phyloP scores from a whole-genome alignment of 2,113 vertebrate species.

The Vulpes lagopus region DNA sequence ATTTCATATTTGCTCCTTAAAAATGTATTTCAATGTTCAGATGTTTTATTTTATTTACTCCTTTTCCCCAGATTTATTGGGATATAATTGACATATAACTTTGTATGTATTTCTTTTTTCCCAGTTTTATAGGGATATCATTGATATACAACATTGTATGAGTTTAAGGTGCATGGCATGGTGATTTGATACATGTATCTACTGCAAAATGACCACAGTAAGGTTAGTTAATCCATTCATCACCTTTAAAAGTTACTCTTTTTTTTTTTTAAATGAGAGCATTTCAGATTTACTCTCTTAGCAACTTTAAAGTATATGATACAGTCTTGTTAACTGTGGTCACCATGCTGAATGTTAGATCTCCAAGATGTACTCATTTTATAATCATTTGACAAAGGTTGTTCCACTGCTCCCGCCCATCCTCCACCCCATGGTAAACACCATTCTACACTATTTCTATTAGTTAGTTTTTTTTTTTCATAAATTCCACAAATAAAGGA shows the following conservation, averaged over 20 bases:
- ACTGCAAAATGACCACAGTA: neutral
- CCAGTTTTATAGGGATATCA: neutral
- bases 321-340: neutral
- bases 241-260: neutral
- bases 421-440: neutral
- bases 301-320: neutral
- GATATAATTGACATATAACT: neutral
- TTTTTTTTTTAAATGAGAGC: neutral
- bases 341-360: neutral
- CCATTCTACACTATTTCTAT: neutral
- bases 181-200: neutral
- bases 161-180: neutral
- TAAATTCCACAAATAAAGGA: neutral
- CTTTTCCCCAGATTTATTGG: neutral
- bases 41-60: neutral
- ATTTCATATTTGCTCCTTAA: conserved; percentile 14
- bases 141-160: neutral
- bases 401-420: neutral
- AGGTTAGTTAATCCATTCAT: neutral
- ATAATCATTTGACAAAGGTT: neutral
- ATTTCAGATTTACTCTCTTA: neutral
- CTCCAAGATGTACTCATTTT: neutral
- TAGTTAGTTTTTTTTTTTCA: neutral
- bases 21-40: neutral
- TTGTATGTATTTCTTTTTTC: neutral